These are phyloP conservation scores for Diaprepes abbreviatus DNA, from an alignment of 2,888 invertebrate genomes.

Conservation along the genomic window DNA sequence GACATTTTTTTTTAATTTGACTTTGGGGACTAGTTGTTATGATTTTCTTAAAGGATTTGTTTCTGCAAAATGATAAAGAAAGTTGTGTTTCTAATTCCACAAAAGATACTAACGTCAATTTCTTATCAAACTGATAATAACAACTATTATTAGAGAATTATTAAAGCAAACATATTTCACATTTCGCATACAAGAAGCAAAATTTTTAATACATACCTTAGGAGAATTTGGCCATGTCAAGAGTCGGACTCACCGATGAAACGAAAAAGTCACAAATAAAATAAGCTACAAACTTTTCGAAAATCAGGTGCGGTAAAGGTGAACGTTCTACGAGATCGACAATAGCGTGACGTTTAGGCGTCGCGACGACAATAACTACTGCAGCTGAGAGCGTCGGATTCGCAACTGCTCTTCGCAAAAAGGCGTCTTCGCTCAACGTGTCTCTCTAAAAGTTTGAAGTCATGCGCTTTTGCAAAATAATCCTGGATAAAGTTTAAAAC, in stretches of 20 bases:
- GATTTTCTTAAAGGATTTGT: too few species aligned
- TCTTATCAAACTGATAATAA: not conserved
- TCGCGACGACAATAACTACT: slow-evolving; percentile 24
- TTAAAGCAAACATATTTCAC: not conserved
- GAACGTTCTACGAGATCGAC: slow-evolving; percentile 24
- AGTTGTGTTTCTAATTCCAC: too few species aligned
- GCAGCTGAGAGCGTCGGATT: slow-evolving; percentile 37
- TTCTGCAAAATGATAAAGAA: too few species aligned
- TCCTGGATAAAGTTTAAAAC: not conserved
- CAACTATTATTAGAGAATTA: not conserved
- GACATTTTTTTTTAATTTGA: too few species aligned
- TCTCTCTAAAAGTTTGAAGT: slow-evolving; percentile 36
- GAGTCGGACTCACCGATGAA: not conserved
- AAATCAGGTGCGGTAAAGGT: slow-evolving; percentile 18
- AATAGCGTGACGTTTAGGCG: slow-evolving; percentile 21
- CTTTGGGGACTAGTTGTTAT: too few species aligned
- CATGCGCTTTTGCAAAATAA: slow-evolving; percentile 34
- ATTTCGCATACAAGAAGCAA: not conserved
- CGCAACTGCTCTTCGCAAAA: slow-evolving; percentile 43
- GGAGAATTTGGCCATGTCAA: not conserved
- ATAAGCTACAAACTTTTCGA: not conserved
- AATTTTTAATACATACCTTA: not conserved
- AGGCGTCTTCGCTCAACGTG: slow-evolving; percentile 43
- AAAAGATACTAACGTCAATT: not conserved
- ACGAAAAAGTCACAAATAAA: not conserved